Conservation (phyloP, 1,140 invertebrate species). For the Nasonia longicornis region DNA sequence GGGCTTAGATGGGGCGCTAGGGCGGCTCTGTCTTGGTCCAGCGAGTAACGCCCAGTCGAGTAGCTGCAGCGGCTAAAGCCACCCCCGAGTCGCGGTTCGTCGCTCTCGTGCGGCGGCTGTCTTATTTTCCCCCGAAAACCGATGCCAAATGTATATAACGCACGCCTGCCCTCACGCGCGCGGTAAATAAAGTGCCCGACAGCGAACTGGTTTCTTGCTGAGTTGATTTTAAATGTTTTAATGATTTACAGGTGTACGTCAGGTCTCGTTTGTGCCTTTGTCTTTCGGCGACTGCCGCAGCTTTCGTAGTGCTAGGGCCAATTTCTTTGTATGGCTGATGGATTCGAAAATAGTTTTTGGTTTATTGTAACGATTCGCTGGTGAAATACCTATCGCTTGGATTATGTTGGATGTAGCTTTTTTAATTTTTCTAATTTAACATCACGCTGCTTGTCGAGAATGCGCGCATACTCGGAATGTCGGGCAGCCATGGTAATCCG, state of each 20-base stretch:
- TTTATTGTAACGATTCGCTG: no score
- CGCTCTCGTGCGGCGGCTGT: background rate
- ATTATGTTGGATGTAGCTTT: no score
- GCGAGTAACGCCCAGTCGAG: slow-evolving; percentile 44
- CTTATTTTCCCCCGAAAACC: slow-evolving; percentile 29
- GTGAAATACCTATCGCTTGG: no score
- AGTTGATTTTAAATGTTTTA: slow-evolving; percentile 37
- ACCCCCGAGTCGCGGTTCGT: slow-evolving; percentile 43
- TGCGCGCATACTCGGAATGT: no score
- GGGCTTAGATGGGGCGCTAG: slow-evolving; percentile 17
- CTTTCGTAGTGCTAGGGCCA: background rate
- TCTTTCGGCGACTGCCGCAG: background rate
- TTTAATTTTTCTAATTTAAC: no score
- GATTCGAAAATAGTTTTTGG: no score
- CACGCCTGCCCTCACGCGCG: background rate
- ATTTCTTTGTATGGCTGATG: no score
- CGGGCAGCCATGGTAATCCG: background rate
- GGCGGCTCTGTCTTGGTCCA: slow-evolving; percentile 57
- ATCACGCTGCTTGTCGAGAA: no score
- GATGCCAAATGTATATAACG: slow-evolving; percentile 32
- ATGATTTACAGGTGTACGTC: slow-evolving; percentile 27
- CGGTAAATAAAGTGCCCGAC: slow-evolving; percentile 30
- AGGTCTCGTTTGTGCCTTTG: background rate
- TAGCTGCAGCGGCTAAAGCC: background rate
- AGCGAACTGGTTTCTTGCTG: slow-evolving; percentile 20